These are phyloP conservation scores for Cosmia trapezina DNA, from an alignment of 2,888 invertebrate species.

Conservation along the genomic window DNA sequence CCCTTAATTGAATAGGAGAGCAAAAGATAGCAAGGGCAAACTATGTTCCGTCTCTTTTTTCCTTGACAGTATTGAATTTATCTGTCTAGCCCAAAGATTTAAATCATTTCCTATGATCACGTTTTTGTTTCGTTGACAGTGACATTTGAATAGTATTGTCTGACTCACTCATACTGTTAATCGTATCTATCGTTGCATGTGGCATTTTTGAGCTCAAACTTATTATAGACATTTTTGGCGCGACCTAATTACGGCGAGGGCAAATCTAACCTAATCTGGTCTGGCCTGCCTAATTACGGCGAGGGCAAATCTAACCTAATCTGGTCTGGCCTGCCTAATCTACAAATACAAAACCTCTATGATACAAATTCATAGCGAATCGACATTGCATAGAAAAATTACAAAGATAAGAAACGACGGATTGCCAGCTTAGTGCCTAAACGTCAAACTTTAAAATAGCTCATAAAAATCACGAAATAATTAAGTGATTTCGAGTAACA, in stretches of 20 bases:
- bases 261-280: too few relatives aligned
- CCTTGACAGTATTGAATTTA: background rate
- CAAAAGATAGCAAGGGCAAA: background rate
- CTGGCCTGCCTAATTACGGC: too few relatives aligned
- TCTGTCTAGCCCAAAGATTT: background rate
- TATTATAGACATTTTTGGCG: background rate
- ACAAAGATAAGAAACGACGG: slow-evolving; percentile 3
- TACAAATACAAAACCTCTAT: background rate
- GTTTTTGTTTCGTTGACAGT: background rate
- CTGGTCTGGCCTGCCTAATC: background rate
- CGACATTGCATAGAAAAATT: slow-evolving; percentile 3
- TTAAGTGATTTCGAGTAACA: slow-evolving; percentile 3
- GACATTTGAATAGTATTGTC: background rate
- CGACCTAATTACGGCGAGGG: too few relatives aligned
- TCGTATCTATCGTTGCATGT: background rate
- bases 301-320: too few relatives aligned
- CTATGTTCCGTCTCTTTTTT: slow-evolving; percentile 20
- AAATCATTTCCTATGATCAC: background rate
- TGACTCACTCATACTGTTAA: background rate
- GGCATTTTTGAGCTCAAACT: background rate
- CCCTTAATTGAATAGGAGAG: slow-evolving; percentile 23
- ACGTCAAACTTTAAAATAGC: background rate
- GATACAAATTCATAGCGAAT: background rate
- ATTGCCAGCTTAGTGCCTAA: background rate
- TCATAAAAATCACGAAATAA: slow-evolving; percentile 8